phyloP scores from a whole-genome alignment of 2,888 invertebrate genomes.

The Stratiomys singularior region DNA sequence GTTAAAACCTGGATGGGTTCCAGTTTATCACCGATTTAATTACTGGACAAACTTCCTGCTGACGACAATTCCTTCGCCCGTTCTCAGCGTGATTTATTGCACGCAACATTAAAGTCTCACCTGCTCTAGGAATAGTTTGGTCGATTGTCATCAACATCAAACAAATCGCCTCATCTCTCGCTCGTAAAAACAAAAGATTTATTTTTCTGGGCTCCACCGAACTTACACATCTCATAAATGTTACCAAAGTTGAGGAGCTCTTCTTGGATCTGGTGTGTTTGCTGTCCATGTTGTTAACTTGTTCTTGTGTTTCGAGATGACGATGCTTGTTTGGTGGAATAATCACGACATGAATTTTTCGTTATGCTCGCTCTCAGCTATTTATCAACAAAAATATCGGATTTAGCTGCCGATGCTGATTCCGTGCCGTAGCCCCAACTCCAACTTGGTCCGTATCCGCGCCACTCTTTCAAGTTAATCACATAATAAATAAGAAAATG shows the following conservation, averaged over 20 bases:
- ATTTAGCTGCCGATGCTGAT: neutral
- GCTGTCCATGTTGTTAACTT: neutral
- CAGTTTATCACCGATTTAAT: no score
- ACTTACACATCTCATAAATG: slow-evolving; percentile 32
- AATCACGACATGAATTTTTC: slow-evolving; percentile 36
- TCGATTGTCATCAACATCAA: neutral
- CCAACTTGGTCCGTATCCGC: neutral
- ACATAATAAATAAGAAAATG: slow-evolving; percentile 39
- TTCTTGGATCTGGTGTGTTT: neutral
- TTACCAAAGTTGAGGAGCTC: neutral
- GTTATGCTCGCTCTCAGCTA: slow-evolving; percentile 9
- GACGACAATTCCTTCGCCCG: no score
- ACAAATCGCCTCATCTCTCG: neutral
- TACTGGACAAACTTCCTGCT: no score
- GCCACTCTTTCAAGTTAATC: slow-evolving; percentile 32
- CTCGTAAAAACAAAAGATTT: slow-evolving; percentile 22
- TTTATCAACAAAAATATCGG: slow-evolving; percentile 44
- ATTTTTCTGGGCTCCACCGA: slow-evolving; percentile 10
- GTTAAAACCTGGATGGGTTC: no score
- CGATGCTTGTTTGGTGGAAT: slow-evolving; percentile 1
- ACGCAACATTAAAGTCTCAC: no score
- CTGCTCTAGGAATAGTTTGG: neutral
- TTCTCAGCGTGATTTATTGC: no score
- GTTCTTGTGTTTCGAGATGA: slow-evolving; percentile 4
- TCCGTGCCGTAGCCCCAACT: neutral